phyloP scores from a whole-genome alignment of 2,797 vertebrate genomes.

The Fistularia commersonii region DNA sequence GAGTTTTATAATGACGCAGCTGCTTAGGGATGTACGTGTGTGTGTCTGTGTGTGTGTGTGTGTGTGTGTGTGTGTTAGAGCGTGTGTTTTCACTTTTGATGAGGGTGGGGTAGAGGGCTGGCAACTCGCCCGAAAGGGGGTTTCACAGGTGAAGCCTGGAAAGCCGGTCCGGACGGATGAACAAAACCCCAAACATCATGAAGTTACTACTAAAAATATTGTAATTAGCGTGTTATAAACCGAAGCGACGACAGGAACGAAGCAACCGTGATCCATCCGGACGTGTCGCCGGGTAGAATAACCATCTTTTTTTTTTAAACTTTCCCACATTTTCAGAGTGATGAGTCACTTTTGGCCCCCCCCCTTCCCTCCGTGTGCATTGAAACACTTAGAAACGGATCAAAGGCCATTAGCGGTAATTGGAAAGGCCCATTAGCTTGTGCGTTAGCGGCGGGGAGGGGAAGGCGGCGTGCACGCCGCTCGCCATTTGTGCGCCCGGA shows the following conservation, averaged over 20 bases:
- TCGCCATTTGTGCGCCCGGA: slow-evolving; percentile 58
- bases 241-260: too few species aligned
- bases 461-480: slow-evolving; percentile 12
- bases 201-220: too few species aligned
- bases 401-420: slow-evolving; percentile 67
- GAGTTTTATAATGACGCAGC: slow-evolving; percentile 79
- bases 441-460: slow-evolving; percentile 50
- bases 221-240: too few species aligned
- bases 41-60: slow-evolving; percentile 34
- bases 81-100: slow-evolving; percentile 36
- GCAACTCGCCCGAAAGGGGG: slow-evolving; percentile 12
- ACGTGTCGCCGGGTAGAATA: too few species aligned
- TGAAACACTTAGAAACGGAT: slow-evolving; percentile 63
- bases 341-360: background rate
- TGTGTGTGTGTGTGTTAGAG: slow-evolving; percentile 18
- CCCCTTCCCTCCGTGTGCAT: too few species aligned
- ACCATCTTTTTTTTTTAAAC: background rate
- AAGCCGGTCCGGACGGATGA: slow-evolving; percentile 28
- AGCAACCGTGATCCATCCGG: too few species aligned
- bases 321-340: background rate
- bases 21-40: slow-evolving; percentile 56
- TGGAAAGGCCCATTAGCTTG: slow-evolving; percentile 55
- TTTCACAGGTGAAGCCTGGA: slow-evolving; percentile 50
- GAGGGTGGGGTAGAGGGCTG: slow-evolving; percentile 26
- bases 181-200: too few species aligned